Base-by-base conservation (phyloP, 2,113 vertebrate species). In the Pituophis catenifer region DNA sequence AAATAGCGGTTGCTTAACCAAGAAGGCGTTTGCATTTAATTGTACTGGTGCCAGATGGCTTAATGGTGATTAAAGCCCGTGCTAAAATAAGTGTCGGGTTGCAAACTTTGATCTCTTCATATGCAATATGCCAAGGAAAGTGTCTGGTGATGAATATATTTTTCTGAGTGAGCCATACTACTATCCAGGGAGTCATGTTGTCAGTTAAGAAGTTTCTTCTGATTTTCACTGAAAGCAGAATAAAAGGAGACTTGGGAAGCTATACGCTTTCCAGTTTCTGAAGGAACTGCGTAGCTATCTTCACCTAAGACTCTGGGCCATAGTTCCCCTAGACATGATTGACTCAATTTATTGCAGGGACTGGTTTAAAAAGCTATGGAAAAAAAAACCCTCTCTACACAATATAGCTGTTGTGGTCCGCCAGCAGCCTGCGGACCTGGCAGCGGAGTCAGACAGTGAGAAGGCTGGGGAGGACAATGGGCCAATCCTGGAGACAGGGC, bases 101-200 rank as follows among this genome's bases (percentile, higher is more conserved):
- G 90, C 93, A 55, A 91, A 10, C 0, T 0, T 89, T 90, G 91
- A 86, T 94, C 70, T 95, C 94, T 93, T 1, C 0, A 89, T 92
- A 90, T 92, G 55, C n/a, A 88, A 21, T 91, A 89, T 94, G 62
- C 44, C 92, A 57, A 75, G 88, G 91, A 33, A 91, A 95, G 85
- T 3, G 12, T 4, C 59, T 1, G n/a, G 29, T 3, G 48, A 93
- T 93, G 53, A 88, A 93, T 57, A 62, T 62, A 86, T 91, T 75
- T 54, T 81, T 21, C 8, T 38, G 55, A 38, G 26, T 52, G 54
- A 89, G n/a, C 13, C 65, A 75, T 24, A 19, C 26, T 17, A 44
- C 33, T 26, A 53, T 81, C 62, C 6, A 24, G 38, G 13, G 26
- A 81, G 2, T 48, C 89, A 6, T 29, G 9, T 65, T 21, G 19